A percentile compares a stretch with the other conserved stretches of the same genome.
Evolutionary conservation across 2,113 vertebrate genomes (phyloP).

Genomic region (Hyperopisus bebe): DNA sequence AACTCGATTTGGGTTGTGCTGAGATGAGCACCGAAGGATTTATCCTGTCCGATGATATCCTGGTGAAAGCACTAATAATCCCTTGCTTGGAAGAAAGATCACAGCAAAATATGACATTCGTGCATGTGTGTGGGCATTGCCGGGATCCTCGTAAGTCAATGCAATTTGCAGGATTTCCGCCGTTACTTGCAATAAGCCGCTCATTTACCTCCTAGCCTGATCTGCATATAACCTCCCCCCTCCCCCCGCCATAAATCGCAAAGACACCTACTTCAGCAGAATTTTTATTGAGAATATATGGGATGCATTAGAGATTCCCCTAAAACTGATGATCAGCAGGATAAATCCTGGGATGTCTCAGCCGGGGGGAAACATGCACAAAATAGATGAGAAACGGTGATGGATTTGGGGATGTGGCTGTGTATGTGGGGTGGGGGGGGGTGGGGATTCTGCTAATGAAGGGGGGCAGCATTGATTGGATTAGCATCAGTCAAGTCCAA

Average conservation of each 20-base stretch:
- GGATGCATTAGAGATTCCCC: conserved; percentile 39
- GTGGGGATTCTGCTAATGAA: conserved; percentile 15
- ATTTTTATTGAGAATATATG: conserved; percentile 28
- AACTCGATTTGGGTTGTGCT: not conserved
- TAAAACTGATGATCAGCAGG: conserved; percentile 46
- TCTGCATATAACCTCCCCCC: conserved; percentile 14
- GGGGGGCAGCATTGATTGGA: conserved; percentile 6
- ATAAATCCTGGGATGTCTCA: conserved; percentile 36
- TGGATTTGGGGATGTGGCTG: not conserved
- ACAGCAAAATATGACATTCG: not conserved
- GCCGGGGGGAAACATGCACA: not conserved
- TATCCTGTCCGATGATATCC: not conserved
- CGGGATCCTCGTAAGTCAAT: not conserved
- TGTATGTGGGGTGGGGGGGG: not conserved
- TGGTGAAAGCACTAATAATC: not conserved
- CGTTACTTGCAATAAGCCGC: not conserved
- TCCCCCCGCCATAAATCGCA: conserved; percentile 34
- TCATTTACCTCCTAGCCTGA: not conserved
- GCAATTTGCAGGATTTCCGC: not conserved
- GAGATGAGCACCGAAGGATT: not conserved
- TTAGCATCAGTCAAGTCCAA: conserved; percentile 7
- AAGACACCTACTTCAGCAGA: conserved; percentile 42
- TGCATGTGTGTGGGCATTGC: not conserved
- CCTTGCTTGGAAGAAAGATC: not conserved
- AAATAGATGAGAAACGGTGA: not conserved